Percentiles rank a stretch among this genome's conserved stretches.
Conservation (phyloP, 2,797 vertebrate genomes). For the Typhlichthys eigenmanni region DNA sequence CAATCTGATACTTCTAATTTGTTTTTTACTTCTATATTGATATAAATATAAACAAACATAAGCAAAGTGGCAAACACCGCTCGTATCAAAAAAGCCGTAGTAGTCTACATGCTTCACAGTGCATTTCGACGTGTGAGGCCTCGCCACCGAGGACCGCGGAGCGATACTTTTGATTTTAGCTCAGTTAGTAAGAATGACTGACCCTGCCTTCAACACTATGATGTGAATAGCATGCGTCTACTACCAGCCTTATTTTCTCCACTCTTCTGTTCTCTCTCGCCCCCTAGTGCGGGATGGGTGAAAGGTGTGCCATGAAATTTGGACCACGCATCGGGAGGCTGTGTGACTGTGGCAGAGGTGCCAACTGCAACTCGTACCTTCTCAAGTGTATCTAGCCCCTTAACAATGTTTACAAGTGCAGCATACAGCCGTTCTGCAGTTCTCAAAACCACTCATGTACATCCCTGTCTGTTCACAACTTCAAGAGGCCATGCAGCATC, state of each 20-base stretch:
- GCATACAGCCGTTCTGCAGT: slow-evolving; percentile 6
- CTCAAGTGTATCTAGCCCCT: slow-evolving; percentile 77
- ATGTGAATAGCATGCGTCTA: background rate
- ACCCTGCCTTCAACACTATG: background rate
- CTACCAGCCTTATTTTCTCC: background rate
- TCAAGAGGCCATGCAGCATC: slow-evolving; percentile 5
- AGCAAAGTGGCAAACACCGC: too few species aligned
- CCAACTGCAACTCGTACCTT: slow-evolving; percentile 81
- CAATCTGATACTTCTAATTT: too few species aligned
- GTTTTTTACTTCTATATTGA: background rate
- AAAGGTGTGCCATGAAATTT: slow-evolving; percentile 79
- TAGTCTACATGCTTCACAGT: too few species aligned
- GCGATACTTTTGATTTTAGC: too few species aligned
- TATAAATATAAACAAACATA: background rate
- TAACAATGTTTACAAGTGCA: background rate
- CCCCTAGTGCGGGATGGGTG: slow-evolving; percentile 74
- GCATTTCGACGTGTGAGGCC: too few species aligned
- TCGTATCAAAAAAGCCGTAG: too few species aligned
- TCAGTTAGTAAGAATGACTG: too few species aligned
- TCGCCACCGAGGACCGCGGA: too few species aligned
- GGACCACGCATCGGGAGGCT: slow-evolving; percentile 81
- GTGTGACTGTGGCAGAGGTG: slow-evolving; percentile 77
- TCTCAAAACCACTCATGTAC: background rate
- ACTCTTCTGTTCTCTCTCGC: background rate
- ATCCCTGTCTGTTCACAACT: slow-evolving; percentile 1